Evolutionary conservation across 2,797 vertebrate genomes (phyloP).

Genomic region (Rachycentron canadum): DNA sequence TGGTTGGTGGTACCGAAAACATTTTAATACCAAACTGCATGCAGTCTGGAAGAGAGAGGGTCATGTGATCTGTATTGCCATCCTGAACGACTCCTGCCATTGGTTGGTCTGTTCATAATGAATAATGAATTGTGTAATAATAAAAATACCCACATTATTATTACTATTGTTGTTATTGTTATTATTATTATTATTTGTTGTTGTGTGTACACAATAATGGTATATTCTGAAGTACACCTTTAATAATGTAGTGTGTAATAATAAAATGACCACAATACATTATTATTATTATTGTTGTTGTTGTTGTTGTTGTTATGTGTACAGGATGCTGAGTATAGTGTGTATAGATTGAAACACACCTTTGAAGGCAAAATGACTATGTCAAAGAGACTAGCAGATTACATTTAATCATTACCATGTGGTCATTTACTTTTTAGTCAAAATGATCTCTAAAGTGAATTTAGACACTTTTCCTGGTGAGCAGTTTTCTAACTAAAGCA

Average conservation of each 20-base stretch:
- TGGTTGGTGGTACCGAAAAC: constrained; percentile 76
- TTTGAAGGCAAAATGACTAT: constrained; percentile 20
- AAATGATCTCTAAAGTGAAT: background rate
- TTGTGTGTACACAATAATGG: background rate
- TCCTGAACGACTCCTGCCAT: constrained; percentile 55
- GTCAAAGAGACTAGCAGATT: background rate
- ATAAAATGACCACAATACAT: background rate
- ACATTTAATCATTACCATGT: background rate
- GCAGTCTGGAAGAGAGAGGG: constrained; percentile 75
- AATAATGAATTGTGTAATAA: constrained; percentile 21
- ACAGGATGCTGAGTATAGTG: too few relatives aligned
- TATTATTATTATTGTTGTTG: too few relatives aligned
- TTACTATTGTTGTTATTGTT: background rate
- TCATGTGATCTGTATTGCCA: constrained; percentile 80
- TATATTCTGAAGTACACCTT: background rate
- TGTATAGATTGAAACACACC: too few relatives aligned
- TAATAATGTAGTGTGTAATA: constrained; percentile 19
- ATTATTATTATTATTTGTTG: background rate
- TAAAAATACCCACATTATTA: background rate
- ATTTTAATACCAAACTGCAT: constrained; percentile 84
- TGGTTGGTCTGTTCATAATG: constrained; percentile 51
- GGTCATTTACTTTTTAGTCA: background rate
- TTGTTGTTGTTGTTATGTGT: too few relatives aligned
- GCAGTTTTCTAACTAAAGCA: background rate
- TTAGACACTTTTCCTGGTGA: too few relatives aligned